Conservation (phyloP, 2,113 vertebrate genomes). For the Salvelinus namaycush region DNA sequence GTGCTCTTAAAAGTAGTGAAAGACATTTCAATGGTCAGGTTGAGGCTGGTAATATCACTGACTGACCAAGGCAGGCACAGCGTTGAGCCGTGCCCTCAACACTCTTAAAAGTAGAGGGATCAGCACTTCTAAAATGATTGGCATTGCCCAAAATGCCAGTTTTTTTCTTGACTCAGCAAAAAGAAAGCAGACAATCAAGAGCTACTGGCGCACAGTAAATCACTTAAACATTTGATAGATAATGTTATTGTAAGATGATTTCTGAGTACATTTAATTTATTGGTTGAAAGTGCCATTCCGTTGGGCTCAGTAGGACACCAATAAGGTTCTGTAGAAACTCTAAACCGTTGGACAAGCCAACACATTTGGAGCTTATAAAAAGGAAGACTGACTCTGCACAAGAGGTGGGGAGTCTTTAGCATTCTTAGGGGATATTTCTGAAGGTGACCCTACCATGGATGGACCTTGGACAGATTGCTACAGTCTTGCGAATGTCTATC, state of each 20-base stretch:
- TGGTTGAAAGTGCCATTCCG: neutral
- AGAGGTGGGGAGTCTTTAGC: conserved; percentile 44
- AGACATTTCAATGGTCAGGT: conserved; percentile 35
- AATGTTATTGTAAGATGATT: neutral
- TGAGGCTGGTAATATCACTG: conserved; percentile 56
- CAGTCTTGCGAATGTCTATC: neutral
- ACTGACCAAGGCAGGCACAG: conserved; percentile 46
- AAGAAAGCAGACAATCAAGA: conserved; percentile 45
- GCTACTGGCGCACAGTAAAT: conserved; percentile 37
- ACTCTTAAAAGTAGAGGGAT: conserved; percentile 59
- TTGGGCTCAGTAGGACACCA: neutral
- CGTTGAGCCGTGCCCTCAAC: conserved; percentile 53
- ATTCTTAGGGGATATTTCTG: conserved; percentile 25
- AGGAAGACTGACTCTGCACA: conserved; percentile 22
- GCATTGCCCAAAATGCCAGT: conserved; percentile 39
- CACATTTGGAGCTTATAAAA: neutral
- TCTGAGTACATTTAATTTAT: neutral
- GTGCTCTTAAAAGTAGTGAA: neutral
- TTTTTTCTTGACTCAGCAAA: conserved; percentile 51
- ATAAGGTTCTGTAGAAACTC: neutral
- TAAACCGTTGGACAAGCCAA: neutral
- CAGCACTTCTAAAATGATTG: conserved; percentile 58
- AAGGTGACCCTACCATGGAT: conserved; percentile 48
- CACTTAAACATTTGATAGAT: neutral
- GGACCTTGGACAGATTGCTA: neutral